Evolutionary conservation across 92 coral and sea anemone genomes (phyloP).

Genomic region (Phenganax subtilis): DNA sequence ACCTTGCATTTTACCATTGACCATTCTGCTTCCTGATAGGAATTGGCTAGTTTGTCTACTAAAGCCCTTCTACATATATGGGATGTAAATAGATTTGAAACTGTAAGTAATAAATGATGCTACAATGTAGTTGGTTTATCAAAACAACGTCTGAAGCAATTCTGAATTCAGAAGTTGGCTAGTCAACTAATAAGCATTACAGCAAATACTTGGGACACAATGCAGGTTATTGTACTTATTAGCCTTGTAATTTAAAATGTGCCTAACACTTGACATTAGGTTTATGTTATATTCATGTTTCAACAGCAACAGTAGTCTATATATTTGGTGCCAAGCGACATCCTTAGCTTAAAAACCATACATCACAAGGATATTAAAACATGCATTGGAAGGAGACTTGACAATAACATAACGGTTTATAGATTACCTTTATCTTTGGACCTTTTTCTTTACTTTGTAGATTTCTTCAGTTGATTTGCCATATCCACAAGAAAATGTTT

Average conservation of each 20-base stretch:
- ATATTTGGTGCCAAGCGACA: too few species aligned
- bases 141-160: neutral
- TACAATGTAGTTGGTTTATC: neutral
- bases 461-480: constrained; percentile 54
- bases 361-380: too few species aligned
- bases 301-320: too few species aligned
- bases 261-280: too few species aligned
- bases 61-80: constrained; percentile 72
- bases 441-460: constrained; percentile 29
- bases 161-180: neutral
- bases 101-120: constrained; percentile 32
- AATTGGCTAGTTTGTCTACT: constrained; percentile 81
- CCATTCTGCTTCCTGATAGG: constrained; percentile 41
- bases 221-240: neutral
- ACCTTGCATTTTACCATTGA: neutral
- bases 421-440: too few species aligned
- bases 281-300: too few species aligned
- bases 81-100: constrained; percentile 64
- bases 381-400: too few species aligned
- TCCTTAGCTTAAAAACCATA: too few species aligned
- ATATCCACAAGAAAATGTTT: constrained; percentile 72
- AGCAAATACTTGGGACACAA: neutral
- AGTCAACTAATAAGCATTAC: too few species aligned
- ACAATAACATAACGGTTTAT: too few species aligned
- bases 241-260: neutral